These are phyloP conservation scores for Danaus chrysippus DNA, from an alignment of 2,888 invertebrate genomes.

Conservation along the genomic window DNA sequence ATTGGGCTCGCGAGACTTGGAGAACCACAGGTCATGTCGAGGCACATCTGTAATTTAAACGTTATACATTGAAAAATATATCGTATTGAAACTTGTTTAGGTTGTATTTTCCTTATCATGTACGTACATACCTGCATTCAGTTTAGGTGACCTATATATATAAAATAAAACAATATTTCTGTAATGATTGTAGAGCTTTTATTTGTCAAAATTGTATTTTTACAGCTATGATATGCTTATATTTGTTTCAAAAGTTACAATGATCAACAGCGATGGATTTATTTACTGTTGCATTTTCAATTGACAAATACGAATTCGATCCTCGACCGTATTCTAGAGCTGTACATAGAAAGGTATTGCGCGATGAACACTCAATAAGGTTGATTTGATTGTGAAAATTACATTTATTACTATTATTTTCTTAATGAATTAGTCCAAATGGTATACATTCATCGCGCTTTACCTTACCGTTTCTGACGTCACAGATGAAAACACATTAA, in stretches of 20 bases:
- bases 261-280: conserved; percentile 79
- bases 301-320: conserved; percentile 72
- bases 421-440: too few relatives aligned
- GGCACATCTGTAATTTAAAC: conserved; percentile 55
- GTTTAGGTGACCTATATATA: conserved; percentile 8
- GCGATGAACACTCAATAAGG: too few relatives aligned
- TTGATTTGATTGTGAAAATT: too few relatives aligned
- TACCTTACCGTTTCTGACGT: too few relatives aligned
- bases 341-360: too few relatives aligned
- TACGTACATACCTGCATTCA: conserved; percentile 39
- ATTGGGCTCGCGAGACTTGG: conserved; percentile 55
- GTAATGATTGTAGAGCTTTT: conserved; percentile 84
- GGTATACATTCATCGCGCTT: too few relatives aligned
- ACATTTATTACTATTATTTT: too few relatives aligned
- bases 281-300: conserved; percentile 63
- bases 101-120: neutral
- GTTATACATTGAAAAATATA: neutral
- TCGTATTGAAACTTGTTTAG: neutral
- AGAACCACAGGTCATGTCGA: conserved; percentile 66
- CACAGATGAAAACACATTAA: conserved; percentile 31
- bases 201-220: conserved; percentile 90
- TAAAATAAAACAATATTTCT: conserved; percentile 54
- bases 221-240: conserved; percentile 97
- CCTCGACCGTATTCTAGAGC: conserved; percentile 43
- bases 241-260: conserved; percentile 84